Percentiles rank a stretch among this genome's conserved stretches.
These are phyloP conservation scores for Poecilia velifera DNA, from an alignment of 2,797 vertebrate genomes.

Conservation along the genomic window DNA sequence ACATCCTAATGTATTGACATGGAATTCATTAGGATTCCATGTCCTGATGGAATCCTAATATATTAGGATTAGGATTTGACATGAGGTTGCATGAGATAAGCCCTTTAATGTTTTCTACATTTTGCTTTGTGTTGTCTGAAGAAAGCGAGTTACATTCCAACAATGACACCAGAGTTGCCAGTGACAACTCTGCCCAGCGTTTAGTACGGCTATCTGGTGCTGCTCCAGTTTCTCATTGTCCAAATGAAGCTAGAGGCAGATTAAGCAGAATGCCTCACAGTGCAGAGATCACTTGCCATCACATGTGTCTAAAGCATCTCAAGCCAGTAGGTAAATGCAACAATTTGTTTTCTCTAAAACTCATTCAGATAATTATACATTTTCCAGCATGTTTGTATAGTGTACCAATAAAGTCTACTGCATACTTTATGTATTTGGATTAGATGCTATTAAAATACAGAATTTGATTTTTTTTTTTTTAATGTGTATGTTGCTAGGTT, in stretches of 20 bases:
- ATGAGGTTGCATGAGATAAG: background rate
- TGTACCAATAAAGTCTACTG: background rate
- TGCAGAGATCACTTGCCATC: conserved; percentile 29
- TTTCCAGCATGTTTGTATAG: background rate
- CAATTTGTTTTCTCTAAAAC: background rate
- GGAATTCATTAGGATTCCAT: no score
- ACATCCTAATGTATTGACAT: background rate
- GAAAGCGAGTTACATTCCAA: conserved; percentile 38
- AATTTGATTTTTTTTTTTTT: conserved; percentile 29
- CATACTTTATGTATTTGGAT: background rate
- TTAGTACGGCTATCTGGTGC: conserved; percentile 37
- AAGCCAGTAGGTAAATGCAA: conserved; percentile 57
- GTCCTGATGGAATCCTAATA: no score
- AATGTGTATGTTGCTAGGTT: conserved; percentile 28
- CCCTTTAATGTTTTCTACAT: background rate
- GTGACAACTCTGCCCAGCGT: conserved; percentile 42
- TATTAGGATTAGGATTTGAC: background rate
- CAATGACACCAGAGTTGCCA: conserved; percentile 16
- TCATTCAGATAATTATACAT: background rate
- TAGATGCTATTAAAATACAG: background rate
- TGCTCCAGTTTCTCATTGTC: conserved; percentile 59
- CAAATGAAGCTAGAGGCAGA: conserved; percentile 72
- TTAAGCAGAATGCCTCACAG: conserved; percentile 63
- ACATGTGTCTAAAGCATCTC: conserved; percentile 30
- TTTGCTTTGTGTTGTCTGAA: conserved; percentile 34